Evolutionary conservation across 2,888 invertebrate species (phyloP).

Genomic region (Pegoplata infirma): DNA sequence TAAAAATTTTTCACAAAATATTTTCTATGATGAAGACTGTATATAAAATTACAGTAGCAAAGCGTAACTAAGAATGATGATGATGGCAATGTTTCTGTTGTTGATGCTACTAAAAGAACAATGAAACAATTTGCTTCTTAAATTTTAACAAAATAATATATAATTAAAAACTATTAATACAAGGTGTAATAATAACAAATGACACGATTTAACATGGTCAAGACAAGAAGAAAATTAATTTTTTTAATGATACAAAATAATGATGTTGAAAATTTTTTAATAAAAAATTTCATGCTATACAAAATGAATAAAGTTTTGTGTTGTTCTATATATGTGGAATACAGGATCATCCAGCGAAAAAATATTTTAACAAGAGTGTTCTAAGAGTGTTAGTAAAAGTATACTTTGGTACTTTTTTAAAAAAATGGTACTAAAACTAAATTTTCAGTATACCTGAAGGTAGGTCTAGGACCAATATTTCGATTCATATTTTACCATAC

Average conservation of each 20-base stretch:
- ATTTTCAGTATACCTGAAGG: no score
- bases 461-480: no score
- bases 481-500: no score
- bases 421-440: no score
- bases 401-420: no score
- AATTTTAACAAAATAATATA: slow-evolving; percentile 9
- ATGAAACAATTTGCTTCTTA: slow-evolving; percentile 2
- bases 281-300: slow-evolving; percentile 1
- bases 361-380: no score
- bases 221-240: slow-evolving; percentile 51
- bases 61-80: slow-evolving; percentile 8
- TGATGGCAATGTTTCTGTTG: neutral
- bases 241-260: neutral
- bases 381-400: no score
- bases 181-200: slow-evolving; percentile 49
- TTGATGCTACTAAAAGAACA: slow-evolving; percentile 14
- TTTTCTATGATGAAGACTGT: slow-evolving; percentile 37
- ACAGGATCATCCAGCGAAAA: no score
- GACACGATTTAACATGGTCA: slow-evolving; percentile 40
- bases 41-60: slow-evolving; percentile 8
- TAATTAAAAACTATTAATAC: slow-evolving; percentile 41
- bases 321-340: no score
- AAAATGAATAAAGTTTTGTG: neutral
- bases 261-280: no score
- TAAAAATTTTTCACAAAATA: neutral